A percentile compares a stretch with the other conserved stretches of the same genome.
phyloP scores from a whole-genome alignment of 2,797 vertebrate genomes.

The Benthosema pterotum region DNA sequence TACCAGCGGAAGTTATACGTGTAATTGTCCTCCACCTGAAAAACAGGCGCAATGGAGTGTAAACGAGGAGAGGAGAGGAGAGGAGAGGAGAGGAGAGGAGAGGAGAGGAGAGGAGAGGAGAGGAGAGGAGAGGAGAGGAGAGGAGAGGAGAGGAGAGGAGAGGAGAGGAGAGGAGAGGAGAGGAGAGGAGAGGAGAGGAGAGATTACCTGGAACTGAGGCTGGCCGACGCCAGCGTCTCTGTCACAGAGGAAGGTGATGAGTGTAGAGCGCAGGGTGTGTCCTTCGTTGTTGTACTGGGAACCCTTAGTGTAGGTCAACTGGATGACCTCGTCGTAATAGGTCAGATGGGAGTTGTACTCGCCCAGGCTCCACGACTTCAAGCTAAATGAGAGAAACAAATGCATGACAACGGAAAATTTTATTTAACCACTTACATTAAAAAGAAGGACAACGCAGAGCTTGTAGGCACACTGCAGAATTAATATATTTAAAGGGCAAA shows the following conservation, averaged over 20 bases:
- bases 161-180: not conserved
- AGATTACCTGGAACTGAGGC: conserved; percentile 90
- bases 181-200: not conserved
- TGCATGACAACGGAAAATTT: not conserved
- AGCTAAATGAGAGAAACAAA: not conserved
- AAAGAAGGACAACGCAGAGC: no score
- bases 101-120: no score
- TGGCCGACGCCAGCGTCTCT: conserved; percentile 81
- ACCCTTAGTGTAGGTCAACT: conserved; percentile 87
- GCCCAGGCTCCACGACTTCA: conserved; percentile 87
- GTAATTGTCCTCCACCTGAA: conserved; percentile 86
- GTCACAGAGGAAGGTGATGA: conserved; percentile 95
- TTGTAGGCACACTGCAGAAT: no score
- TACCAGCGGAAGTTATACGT: conserved; percentile 98
- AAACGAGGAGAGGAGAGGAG: not conserved
- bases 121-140: not conserved
- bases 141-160: no score
- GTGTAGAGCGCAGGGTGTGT: conserved; percentile 83
- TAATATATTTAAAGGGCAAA: no score
- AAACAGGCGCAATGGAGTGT: not conserved
- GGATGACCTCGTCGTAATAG: conserved; percentile 94
- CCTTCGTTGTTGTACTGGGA: conserved; percentile 85
- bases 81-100: not conserved
- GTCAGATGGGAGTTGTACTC: conserved; percentile 83
- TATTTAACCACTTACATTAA: not conserved